Conservation (phyloP, 1,140 invertebrate species). For the Parapsyche elsis region DNA sequence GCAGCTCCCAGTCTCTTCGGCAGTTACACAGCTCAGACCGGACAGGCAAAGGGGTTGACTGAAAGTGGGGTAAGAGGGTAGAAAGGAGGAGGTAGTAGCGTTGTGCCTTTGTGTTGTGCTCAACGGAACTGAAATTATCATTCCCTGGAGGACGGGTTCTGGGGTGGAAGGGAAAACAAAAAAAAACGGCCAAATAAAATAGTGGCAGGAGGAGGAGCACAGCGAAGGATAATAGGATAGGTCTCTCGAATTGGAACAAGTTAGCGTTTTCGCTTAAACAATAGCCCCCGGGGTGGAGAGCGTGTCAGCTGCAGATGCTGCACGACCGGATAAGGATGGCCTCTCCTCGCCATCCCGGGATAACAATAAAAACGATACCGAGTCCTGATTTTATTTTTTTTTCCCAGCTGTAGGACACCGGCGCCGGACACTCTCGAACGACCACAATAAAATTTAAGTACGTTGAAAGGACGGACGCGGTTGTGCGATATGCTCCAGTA, state of each 20-base stretch:
- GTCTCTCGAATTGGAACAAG: conserved; percentile 42
- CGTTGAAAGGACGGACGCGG: not conserved
- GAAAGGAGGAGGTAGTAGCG: not conserved
- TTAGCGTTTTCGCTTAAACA: conserved; percentile 47
- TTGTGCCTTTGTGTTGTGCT: conserved; percentile 25
- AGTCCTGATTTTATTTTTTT: conserved; percentile 23
- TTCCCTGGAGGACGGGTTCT: conserved; percentile 7
- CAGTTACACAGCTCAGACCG: conserved; percentile 15
- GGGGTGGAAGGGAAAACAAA: not conserved
- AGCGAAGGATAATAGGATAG: conserved; percentile 36
- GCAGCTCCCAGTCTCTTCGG: not conserved
- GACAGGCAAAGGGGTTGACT: conserved; percentile 28
- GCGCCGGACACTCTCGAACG: not conserved
- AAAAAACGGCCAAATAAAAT: conserved; percentile 38
- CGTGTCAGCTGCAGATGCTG: conserved; percentile 39
- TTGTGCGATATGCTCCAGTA: not conserved
- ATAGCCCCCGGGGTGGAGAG: conserved; percentile 11
- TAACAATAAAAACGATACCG: conserved; percentile 35
- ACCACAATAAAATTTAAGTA: conserved; percentile 6
- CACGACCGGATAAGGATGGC: conserved; percentile 14
- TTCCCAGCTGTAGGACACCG: not conserved
- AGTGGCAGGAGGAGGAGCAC: conserved; percentile 11
- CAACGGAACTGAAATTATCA: conserved; percentile 37
- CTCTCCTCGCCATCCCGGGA: not conserved
- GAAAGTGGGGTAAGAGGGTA: not conserved